Conservation (phyloP, 2,113 vertebrate species). For the Lagopus muta region DNA sequence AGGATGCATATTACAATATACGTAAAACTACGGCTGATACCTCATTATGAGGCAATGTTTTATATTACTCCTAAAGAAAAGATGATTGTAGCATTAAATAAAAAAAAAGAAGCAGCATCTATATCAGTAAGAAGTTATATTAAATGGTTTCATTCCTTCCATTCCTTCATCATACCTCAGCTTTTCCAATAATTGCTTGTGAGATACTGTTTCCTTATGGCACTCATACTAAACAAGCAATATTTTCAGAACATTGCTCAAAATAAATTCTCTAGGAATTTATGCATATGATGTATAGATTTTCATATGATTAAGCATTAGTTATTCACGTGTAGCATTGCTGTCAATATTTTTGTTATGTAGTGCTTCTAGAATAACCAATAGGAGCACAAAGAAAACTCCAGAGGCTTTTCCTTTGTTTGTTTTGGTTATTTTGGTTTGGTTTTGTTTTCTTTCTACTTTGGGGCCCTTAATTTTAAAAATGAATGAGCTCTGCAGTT, state of each 20-base stretch:
- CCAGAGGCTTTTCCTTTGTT: neutral
- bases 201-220: slow-evolving; percentile 29
- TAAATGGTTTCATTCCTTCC: neutral
- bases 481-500: neutral
- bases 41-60: slow-evolving; percentile 55
- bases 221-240: slow-evolving; percentile 5
- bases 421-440: neutral
- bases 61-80: slow-evolving; percentile 45
- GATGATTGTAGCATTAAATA: neutral
- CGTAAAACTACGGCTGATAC: slow-evolving; percentile 42
- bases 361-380: neutral
- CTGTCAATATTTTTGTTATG: neutral
- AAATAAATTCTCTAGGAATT: slow-evolving; percentile 53
- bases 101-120: neutral
- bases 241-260: neutral
- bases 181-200: slow-evolving; percentile 21
- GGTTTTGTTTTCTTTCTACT: neutral
- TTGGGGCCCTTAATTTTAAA: neutral
- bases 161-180: neutral
- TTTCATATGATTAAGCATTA: slow-evolving; percentile 31
- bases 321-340: neutral
- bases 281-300: slow-evolving; percentile 12
- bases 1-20: slow-evolving; percentile 29
- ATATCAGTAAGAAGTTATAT: slow-evolving; percentile 14
- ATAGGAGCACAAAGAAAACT: neutral